Percentiles rank a stretch among this genome's conserved stretches.
Evolutionary conservation across 92 coral and sea anemone genomes (phyloP).

Genomic region (Porites rus): DNA sequence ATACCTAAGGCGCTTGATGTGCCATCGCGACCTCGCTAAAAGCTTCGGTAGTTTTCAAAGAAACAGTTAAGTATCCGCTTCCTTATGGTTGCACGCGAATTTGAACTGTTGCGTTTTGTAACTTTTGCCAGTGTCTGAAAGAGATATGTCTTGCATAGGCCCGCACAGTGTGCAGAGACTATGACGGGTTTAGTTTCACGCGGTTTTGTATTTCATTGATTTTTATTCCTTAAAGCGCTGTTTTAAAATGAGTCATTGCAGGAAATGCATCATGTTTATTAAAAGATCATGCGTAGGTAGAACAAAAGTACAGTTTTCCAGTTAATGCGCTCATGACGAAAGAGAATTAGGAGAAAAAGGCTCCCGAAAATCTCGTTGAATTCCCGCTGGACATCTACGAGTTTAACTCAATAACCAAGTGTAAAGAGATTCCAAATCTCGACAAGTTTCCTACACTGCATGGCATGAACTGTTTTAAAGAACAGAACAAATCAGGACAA

Average conservation of each 20-base stretch:
- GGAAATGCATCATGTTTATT: too few species aligned
- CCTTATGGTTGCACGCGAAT: neutral
- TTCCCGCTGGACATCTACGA: too few species aligned
- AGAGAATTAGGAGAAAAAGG: too few species aligned
- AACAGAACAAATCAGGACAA: neutral
- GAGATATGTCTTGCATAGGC: neutral
- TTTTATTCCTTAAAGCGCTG: neutral
- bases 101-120: neutral
- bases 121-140: neutral
- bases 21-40: constrained; percentile 9
- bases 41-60: neutral
- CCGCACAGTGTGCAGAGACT: neutral
- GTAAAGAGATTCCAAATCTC: neutral
- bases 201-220: neutral
- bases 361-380: too few species aligned
- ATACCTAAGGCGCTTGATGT: neutral
- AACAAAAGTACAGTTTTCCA: too few species aligned
- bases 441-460: neutral
- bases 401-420: too few species aligned
- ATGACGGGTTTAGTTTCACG: neutral
- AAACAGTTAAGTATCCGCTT: neutral
- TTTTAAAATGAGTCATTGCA: too few species aligned
- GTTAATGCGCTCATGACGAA: too few species aligned
- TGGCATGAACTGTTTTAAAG: neutral
- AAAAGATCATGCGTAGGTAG: too few species aligned